Base-by-base conservation (phyloP, 2,797 vertebrate genomes). In the Lepilemur ruficaudatus region DNA sequence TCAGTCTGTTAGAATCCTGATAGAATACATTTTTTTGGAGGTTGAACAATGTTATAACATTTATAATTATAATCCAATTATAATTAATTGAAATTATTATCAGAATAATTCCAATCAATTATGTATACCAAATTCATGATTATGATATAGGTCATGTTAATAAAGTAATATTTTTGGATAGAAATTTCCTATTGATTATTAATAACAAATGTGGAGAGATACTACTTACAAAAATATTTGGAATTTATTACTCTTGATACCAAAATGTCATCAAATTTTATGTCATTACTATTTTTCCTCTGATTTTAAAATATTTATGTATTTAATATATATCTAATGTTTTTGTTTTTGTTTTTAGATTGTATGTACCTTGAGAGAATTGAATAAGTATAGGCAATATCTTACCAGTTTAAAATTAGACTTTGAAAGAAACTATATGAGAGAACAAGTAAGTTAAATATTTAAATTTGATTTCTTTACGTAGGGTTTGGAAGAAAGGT, bases 331-430 rank as follows among this genome's bases (percentile, higher is more conserved):
- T 52, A 73, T 78, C 32, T 59, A n/a, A n/a, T 13, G 0, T 79
- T 96, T 67, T 83, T 59, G 14, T 63, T 57, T 92, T 90, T 88
- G 6, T 61, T 78, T 96, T 91, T 90, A 98, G 98, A 97, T 98
- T 89, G 96, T 98, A 55, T 98, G 98, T 85, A 97, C 97, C 43
- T 96, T 98, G 88, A 98, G 92, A 72, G 98, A 98, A 90, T 96
- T 98, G 89, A 98, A 98, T 83, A 97, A 98, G 79, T 98, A 98
- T 41, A 97, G 98, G 8, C 97, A 98, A 28, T 98, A 98, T 95
- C 95, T 98, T 92, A 98, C 98, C 46, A 98, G 96, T 83, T 96
- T 98, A 63, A 98, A 98, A 92, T 92, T 98, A 96, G 98, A 98
- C 82, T 98, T 98, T 95, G 97, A 98, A 97, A 98, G 97, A 95